Evolutionary conservation across 92 coral and sea anemone genomes (phyloP).

Genomic region (Desmophyllum pertusum): DNA sequence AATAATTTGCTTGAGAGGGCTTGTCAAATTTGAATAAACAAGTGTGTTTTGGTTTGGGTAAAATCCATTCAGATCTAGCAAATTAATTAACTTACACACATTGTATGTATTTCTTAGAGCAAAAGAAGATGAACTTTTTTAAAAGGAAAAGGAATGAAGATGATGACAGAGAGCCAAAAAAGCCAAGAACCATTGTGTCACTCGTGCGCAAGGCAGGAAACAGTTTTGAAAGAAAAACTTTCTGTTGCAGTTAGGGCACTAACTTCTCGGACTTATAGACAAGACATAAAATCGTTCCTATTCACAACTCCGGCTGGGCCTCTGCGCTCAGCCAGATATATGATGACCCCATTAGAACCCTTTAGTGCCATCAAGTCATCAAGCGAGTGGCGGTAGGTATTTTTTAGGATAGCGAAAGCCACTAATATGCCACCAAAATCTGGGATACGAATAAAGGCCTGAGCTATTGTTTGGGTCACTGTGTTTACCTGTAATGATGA

Average conservation of each 20-base stretch:
- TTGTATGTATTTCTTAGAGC: neutral
- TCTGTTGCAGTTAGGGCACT: constrained; percentile 16
- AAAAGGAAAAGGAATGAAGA: neutral
- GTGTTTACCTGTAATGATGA: too few species aligned
- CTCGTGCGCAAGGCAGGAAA: constrained; percentile 17
- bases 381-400: constrained; percentile 47
- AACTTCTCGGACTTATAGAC: constrained; percentile 11
- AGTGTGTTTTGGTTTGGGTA: too few species aligned
- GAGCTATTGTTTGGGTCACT: too few species aligned
- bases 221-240: neutral
- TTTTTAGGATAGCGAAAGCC: neutral
- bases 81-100: too few species aligned
- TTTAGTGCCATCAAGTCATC: constrained; percentile 49
- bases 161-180: constrained; percentile 7
- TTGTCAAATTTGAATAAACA: too few species aligned
- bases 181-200: neutral
- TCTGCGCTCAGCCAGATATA: constrained; percentile 39
- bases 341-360: constrained; percentile 50
- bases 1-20: too few species aligned
- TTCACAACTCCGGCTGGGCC: constrained; percentile 50
- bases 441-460: too few species aligned
- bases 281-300: neutral
- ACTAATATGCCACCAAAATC: too few species aligned
- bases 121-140: constrained; percentile 36
- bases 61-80: too few species aligned